Evolutionary conservation across 1,140 invertebrate genomes (phyloP), one percentile per base, ranked within the genome.

Genomic region (Neocloeon triangulifer): DNA sequence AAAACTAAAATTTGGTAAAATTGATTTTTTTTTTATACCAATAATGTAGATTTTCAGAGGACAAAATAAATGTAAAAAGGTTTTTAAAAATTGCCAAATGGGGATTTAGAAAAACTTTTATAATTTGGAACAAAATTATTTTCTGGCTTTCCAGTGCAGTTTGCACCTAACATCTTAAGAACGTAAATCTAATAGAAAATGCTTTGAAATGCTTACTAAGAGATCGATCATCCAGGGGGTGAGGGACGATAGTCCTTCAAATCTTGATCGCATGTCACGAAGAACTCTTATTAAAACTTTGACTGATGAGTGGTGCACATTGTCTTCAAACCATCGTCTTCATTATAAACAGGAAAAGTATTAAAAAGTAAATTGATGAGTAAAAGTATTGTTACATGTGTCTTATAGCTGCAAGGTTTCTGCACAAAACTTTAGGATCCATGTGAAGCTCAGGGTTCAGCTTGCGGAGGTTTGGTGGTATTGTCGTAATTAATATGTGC

Each of bases 161-260:
- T n/a, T n/a, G n/a, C n/a, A n/a, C n/a, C n/a, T n/a, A n/a, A n/a
- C n/a, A n/a, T n/a, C n/a, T n/a, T n/a, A n/a, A n/a, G n/a, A n/a
- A n/a, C n/a, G n/a, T n/a, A n/a, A n/a, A n/a, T n/a, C n/a, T n/a
- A n/a, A n/a, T n/a, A n/a, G n/a, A n/a, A n/a, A n/a, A n/a, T n/a
- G n/a, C n/a, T n/a, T n/a, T n/a, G n/a, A n/a, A n/a, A n/a, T n/a
- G n/a, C 46, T 49, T 50, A 70, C 68, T 42, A 97, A 57, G 10
- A 97, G 58, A 57, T 97, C 92, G 16, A 97, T 60, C 69, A 95
- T 89, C 92, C 91, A 97, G 1, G 91, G 82, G 7, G 79, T 85
- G 1, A 97, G 56, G 2, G 86, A 74, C 35, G 84, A 67, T 25
- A 97, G 69, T 3, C 88, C 86, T 40, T 85, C 68, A 55, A 89